phyloP scores from a whole-genome alignment of 1,140 invertebrate genomes.

The Ctenoplectra terminalis region DNA sequence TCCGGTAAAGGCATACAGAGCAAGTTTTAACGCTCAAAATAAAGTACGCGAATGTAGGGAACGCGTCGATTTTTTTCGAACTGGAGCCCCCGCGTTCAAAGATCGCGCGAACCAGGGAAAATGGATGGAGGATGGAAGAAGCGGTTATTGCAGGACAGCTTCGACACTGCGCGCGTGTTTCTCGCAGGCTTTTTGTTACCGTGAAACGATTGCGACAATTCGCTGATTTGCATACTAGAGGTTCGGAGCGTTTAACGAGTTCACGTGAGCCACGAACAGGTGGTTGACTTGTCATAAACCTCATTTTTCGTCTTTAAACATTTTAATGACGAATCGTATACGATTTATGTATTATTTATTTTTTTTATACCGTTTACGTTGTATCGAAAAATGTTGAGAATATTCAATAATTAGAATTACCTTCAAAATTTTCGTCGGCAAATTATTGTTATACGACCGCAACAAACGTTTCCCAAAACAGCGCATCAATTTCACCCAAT shows the following conservation, averaged over 20 bases:
- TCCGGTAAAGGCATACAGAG: constrained; percentile 53
- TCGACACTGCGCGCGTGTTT: no score
- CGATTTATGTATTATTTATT: no score
- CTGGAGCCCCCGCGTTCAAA: neutral
- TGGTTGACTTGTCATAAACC: neutral
- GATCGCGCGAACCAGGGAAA: constrained; percentile 10
- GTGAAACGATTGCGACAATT: neutral
- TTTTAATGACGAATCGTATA: no score
- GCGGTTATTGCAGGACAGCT: neutral
- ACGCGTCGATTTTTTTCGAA: constrained; percentile 2
- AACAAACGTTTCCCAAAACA: neutral
- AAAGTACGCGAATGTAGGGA: constrained; percentile 51
- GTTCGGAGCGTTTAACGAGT: neutral
- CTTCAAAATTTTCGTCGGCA: neutral
- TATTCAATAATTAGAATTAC: no score
- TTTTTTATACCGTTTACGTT: no score
- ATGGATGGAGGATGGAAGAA: constrained; percentile 15
- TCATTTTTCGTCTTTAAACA: neutral
- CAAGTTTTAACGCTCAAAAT: constrained; percentile 54
- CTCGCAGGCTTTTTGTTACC: neutral
- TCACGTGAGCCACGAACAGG: neutral
- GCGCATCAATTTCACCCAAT: neutral
- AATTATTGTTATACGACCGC: neutral
- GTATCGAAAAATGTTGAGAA: no score
- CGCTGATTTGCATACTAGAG: neutral